Base-by-base conservation (phyloP, 2,113 vertebrate species). In the Eupsittula cactorum region DNA sequence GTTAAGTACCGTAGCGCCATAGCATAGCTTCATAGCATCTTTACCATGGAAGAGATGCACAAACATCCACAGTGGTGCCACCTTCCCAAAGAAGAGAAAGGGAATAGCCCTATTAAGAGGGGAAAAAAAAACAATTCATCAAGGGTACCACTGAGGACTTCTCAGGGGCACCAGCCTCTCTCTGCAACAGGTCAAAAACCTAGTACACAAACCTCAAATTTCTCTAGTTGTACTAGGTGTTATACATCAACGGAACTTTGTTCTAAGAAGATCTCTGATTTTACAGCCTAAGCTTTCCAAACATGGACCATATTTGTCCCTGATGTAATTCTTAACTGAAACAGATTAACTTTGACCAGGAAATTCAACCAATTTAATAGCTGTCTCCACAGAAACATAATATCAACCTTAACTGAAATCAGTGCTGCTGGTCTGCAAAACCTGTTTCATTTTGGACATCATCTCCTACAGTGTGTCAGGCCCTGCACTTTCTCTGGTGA, bases 71-170 rank as follows among this genome's bases (percentile, higher is more conserved):
- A 65, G 53, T 12, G 28, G 10, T 24, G 42, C 15, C 16, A 9
- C 10, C 13, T 78, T 92, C 35, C 50, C n/a, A 10, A 81, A 59
- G 10, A 70, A 49, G 9, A 37, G 23, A 49, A 67, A 53, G 35
- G 50, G 10, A 74, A 62, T 0, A 39, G 23, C 16, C 9, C 11
- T 17, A 0, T 3, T 11, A 24, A 77, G 15, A 11, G 2, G 2
- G 10, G 1, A 1, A 60, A 6, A 20, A 27, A 27, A 17, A 15
- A 5, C 6, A 18, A 46, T 16, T 25, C 7, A 71, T 28, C 13
- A 44, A 29, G 33, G 25, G 16, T 42, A 53, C 28, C 15, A 41
- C 0, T 8, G 37, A 73, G 33, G 47, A 53, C 11, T 6, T 64
- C 39, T 64, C 39, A 31, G 18, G 12, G n/a, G 35, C 42, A 68